phyloP scores from a whole-genome alignment of 2,888 invertebrate genomes.

The Macrosoma leucophasiata region DNA sequence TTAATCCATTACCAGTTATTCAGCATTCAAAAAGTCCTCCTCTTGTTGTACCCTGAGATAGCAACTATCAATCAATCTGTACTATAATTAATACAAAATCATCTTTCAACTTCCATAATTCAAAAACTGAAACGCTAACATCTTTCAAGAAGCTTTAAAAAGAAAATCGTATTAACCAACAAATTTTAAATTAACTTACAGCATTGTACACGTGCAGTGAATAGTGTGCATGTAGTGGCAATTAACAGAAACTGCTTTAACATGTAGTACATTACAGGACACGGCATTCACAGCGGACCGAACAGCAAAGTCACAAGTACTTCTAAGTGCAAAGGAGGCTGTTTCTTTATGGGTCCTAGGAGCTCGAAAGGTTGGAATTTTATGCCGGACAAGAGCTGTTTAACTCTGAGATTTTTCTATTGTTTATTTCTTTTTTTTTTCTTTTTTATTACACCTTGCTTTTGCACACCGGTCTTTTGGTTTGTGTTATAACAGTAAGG shows the following conservation, averaged over 20 bases:
- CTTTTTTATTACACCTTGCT: slow-evolving; percentile 39
- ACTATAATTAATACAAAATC: too few relatives aligned
- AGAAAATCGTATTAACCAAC: background rate
- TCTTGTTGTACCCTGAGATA: too few relatives aligned
- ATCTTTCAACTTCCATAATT: too few relatives aligned
- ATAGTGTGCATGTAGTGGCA: slow-evolving; percentile 65
- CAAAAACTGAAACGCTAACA: too few relatives aligned
- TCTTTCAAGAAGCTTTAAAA: too few relatives aligned
- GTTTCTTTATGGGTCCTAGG: slow-evolving; percentile 95
- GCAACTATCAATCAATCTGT: too few relatives aligned
- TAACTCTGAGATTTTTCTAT: slow-evolving; percentile 4
- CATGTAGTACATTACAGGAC: slow-evolving; percentile 80
- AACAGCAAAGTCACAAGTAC: slow-evolving; percentile 84
- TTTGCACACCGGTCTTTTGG: slow-evolving; percentile 29
- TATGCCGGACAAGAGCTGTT: slow-evolving; percentile 35
- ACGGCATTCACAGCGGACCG: slow-evolving; percentile 80
- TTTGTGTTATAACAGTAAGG: too few relatives aligned
- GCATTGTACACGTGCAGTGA: slow-evolving; percentile 24
- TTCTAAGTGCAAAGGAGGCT: slow-evolving; percentile 95
- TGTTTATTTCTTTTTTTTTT: slow-evolving; percentile 35
- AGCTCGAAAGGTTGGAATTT: slow-evolving; percentile 89
- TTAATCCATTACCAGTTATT: too few relatives aligned
- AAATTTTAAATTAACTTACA: slow-evolving; percentile 19
- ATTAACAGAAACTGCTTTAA: slow-evolving; percentile 68
- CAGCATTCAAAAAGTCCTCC: too few relatives aligned